Conservation (phyloP, 2,113 vertebrate species). For the Phaethon lepturus region DNA sequence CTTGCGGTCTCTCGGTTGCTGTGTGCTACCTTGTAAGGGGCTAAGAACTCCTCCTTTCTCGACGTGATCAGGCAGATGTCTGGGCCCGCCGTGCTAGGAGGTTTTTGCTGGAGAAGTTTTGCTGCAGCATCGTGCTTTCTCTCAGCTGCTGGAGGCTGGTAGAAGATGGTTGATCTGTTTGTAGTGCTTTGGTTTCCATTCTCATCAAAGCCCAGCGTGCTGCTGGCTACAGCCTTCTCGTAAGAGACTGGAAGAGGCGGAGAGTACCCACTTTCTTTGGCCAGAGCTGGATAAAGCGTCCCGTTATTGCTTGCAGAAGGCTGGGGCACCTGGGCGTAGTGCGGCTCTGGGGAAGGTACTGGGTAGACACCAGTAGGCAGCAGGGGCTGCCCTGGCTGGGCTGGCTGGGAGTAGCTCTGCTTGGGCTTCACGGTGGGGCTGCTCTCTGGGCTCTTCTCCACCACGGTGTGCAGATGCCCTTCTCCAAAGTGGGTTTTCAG, state of each 20-base stretch:
- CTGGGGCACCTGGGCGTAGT: conserved; percentile 86
- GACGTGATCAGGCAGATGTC: conserved; percentile 42
- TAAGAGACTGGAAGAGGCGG: neutral
- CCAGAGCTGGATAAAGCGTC: conserved; percentile 80
- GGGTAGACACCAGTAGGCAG: conserved; percentile 85
- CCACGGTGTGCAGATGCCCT: conserved; percentile 89
- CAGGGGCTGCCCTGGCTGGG: conserved; percentile 82
- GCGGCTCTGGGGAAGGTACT: conserved; percentile 87
- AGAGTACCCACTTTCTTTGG: conserved; percentile 83
- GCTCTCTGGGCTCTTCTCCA: conserved; percentile 93
- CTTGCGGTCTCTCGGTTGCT: neutral
- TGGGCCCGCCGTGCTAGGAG: conserved; percentile 26
- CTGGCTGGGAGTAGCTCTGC: conserved; percentile 76
- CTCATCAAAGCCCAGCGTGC: conserved; percentile 60
- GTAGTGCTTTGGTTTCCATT: conserved; percentile 84
- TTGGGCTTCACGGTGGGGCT: conserved; percentile 89
- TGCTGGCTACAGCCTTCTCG: neutral
- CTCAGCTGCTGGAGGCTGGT: conserved; percentile 55
- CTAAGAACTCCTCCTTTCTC: conserved; percentile 26
- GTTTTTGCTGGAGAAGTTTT: conserved; percentile 66
- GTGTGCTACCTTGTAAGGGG: neutral
- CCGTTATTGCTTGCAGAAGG: conserved; percentile 65
- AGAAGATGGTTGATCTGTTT: conserved; percentile 57
- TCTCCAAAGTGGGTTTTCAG: conserved; percentile 76
- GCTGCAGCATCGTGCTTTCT: conserved; percentile 67